Conservation (phyloP, 2,113 vertebrate genomes). For the Urocitellus parryii region DNA sequence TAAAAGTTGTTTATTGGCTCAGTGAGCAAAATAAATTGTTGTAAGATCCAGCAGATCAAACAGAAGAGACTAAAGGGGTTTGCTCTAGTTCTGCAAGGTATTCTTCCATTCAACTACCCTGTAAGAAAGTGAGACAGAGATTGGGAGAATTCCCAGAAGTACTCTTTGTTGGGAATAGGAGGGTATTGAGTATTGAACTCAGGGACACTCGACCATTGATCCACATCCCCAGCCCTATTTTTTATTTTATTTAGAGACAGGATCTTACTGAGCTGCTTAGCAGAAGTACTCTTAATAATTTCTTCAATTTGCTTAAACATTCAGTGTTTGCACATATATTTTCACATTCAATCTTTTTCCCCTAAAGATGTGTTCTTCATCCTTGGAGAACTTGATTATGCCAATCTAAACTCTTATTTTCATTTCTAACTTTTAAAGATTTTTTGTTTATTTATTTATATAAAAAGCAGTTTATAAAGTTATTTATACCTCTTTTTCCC, state of each 20-base stretch:
- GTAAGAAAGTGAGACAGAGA: background rate
- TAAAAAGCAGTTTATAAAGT: background rate
- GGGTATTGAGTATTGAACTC: no score
- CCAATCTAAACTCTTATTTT: background rate
- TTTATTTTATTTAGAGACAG: no score
- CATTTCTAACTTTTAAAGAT: background rate
- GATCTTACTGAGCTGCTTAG: no score
- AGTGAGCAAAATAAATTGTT: background rate
- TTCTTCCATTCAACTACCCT: background rate
- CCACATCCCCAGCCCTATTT: no score
- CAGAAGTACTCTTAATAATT: slow-evolving; percentile 19
- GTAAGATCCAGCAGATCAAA: background rate
- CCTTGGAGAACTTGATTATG: slow-evolving; percentile 23
- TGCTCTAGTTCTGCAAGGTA: background rate
- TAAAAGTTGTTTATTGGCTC: background rate
- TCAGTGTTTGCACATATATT: slow-evolving; percentile 10
- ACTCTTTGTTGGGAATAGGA: background rate
- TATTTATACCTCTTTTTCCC: background rate
- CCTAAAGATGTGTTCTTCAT: background rate
- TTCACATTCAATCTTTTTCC: slow-evolving; percentile 41
- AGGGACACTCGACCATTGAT: no score
- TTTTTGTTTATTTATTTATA: background rate
- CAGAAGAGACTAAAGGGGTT: background rate
- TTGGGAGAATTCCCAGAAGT: background rate
- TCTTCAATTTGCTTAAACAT: slow-evolving; percentile 13